Percentiles rank a stretch among this genome's conserved stretches.
These are phyloP conservation scores for Apaloderma vittatum DNA, from an alignment of 2,113 vertebrate species.

Conservation along the genomic window DNA sequence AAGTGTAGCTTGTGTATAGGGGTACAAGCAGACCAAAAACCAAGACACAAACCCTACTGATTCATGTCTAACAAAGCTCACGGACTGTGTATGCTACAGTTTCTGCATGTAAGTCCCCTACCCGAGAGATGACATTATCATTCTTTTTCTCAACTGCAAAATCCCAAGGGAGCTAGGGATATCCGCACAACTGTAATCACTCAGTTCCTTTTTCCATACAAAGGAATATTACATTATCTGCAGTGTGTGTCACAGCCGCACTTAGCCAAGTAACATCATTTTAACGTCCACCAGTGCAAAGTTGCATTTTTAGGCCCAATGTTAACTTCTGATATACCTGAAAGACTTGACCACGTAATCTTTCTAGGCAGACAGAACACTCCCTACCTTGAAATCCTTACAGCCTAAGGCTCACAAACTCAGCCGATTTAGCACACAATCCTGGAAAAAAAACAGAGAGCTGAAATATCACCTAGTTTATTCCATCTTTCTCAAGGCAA, in stretches of 20 bases:
- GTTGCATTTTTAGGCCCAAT: background rate
- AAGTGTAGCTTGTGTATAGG: rapidly evolving
- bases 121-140: background rate
- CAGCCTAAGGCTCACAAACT: background rate
- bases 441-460: background rate
- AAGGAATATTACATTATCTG: background rate
- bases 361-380: background rate
- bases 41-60: background rate
- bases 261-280: background rate
- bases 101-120: background rate
- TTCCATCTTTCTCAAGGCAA: background rate
- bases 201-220: background rate
- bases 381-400: background rate
- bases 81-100: background rate
- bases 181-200: background rate
- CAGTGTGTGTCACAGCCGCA: background rate
- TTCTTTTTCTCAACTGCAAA: background rate
- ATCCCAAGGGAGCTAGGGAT: background rate
- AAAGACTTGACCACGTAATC: background rate
- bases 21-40: background rate
- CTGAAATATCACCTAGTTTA: background rate
- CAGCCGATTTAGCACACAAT: background rate
- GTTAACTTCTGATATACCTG: background rate
- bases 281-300: background rate
- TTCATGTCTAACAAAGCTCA: background rate